Percentiles rank a stretch among this genome's conserved stretches.
Conservation (phyloP, 2,888 invertebrate genomes). For the Tigriopus californicus region DNA sequence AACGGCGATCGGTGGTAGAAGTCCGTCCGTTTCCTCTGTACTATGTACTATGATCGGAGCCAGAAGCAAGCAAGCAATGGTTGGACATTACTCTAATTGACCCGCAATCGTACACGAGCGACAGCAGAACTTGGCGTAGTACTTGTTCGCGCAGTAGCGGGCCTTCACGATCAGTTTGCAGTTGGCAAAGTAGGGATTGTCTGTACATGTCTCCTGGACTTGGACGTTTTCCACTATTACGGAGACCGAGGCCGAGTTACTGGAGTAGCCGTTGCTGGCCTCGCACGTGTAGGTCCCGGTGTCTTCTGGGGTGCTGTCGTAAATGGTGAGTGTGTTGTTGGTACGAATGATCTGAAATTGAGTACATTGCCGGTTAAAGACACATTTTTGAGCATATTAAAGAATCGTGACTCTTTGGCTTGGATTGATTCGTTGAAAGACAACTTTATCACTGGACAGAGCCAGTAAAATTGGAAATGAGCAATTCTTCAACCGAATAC, state of each 20-base stretch:
- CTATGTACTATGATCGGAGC: constrained; percentile 25
- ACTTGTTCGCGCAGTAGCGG: constrained; percentile 58
- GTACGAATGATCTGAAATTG: constrained; percentile 30
- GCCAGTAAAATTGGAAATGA: too few relatives aligned
- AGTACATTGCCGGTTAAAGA: too few relatives aligned
- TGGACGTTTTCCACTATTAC: constrained; percentile 60
- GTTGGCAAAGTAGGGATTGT: constrained; percentile 71
- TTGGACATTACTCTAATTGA: constrained; percentile 36
- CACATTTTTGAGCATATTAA: constrained; percentile 15
- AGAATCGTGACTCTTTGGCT: constrained; percentile 9
- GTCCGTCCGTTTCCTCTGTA: too few relatives aligned
- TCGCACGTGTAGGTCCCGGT: constrained; percentile 64
- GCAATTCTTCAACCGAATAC: too few relatives aligned
- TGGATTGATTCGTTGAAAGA: too few relatives aligned
- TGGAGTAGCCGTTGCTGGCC: constrained; percentile 51
- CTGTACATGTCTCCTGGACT: constrained; percentile 60
- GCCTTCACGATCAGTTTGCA: constrained; percentile 70
- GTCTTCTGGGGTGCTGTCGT: constrained; percentile 42
- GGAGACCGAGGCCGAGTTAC: constrained; percentile 36
- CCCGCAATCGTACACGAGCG: constrained; percentile 75
- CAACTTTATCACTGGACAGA: too few relatives aligned
- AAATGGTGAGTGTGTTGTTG: constrained; percentile 48
- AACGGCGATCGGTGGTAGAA: too few relatives aligned
- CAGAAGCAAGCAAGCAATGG: too few relatives aligned
- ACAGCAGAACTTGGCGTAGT: constrained; percentile 70